Base-by-base conservation (phyloP, 2,113 vertebrate species). In the Opisthocomus hoazin region DNA sequence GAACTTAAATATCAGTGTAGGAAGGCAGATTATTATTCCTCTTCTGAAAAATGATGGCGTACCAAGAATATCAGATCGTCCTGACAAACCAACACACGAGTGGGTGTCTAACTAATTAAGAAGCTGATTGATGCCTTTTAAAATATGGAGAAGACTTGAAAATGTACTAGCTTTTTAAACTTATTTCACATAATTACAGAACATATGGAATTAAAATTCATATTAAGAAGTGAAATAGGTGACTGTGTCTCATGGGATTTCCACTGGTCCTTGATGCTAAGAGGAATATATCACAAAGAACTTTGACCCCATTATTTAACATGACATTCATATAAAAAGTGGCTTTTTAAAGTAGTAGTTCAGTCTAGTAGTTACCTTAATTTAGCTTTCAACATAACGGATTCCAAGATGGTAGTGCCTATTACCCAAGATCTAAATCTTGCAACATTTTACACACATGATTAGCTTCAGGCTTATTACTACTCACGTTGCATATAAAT, bases 251-350 rank as follows among this genome's bases (percentile, higher is more conserved):
- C 37, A 27, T 45, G 14, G 43, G 75, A 71, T 83, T 85, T 85
- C 22, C 16, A 34, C 6, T 36, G 17, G 8, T 61, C 30, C 15
- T 81, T 1, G 0, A 7, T 58, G 15, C 3, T 75, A 74, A 64
- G 14, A 68, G 23, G 8, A 76, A 10, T 24, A 5, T 45, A 61
- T 21, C 23, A 36, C 21, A 10, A 89, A 65, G n/a, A 93, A 63
- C 2, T 46, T 26, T 82, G 51, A 56, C 5, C 4, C 5, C 0
- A 1, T 68, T 18, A 8, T 48, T 89, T 64, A 82, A 75, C 18
- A 60, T 27, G 12, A 43, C 18, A 12, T 54, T 87, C 51, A 36
- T 54, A 32, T 32, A 24, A 75, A 84, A 51, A 7, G 0, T 32
- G 87, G 4, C 5, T 39, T 77, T 86, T 77, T 65, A 74, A 50